Base-by-base conservation (phyloP, 2,888 invertebrate species). In the Periphyllus acericola region DNA sequence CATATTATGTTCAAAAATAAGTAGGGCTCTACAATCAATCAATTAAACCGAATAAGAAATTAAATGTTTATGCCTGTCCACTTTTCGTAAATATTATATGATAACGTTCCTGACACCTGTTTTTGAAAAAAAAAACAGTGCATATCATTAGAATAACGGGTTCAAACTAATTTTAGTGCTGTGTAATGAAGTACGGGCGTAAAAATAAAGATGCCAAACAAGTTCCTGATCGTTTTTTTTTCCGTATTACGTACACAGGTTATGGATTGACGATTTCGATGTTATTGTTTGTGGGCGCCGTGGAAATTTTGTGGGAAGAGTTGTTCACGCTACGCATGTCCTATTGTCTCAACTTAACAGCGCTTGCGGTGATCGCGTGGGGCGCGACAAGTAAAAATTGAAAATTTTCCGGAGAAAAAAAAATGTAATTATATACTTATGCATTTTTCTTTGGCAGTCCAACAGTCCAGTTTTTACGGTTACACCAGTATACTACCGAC, bases 381-480 rank as follows among this genome's bases (percentile, higher is more conserved):
- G 97, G 97, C 9, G 97, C 97, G 91, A 97, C 97, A 92, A 94
- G 94, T 94, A 92, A 89, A 52, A 87, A 52, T 21, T 72, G 11
- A 55, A 21, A n/a, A 21, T 60, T 60, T 1, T 60, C 5, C 25
- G 9, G 25, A 46, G 8, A 79, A 25, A 74, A 60, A 79, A 84
- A 85, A 80, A 34, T 74, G 55, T 74, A 36, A 85, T 25, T 32
- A 52, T 82, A 46, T 76, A 68, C 76, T 78, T 86, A 8, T 74
- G 34, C 79, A 25, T 88, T 88, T 85, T 89, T 90, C 90, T 90
- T 89, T 91, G 91, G 75, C 91, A 93, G 95, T 98, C 89, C 98
- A 98, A 92, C 98, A 98, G 91, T 97, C 97, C 0, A 97, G 97
- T 91, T 98, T 97, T 92, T 98, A 98, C 91, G 98, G 98, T 4